Conservation (phyloP, 1,140 invertebrate species). For the Pararge aegeria region DNA sequence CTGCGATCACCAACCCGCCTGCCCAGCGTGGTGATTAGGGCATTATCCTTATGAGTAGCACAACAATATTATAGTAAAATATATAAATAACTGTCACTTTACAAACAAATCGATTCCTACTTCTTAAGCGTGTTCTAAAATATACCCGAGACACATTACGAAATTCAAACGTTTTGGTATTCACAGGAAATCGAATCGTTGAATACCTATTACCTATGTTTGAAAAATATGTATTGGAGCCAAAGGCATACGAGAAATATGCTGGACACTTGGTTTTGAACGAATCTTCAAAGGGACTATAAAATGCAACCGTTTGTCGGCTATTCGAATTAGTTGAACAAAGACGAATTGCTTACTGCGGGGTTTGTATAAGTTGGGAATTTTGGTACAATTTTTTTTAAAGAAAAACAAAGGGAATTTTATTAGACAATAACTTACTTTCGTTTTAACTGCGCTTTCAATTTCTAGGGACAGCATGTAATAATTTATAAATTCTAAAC, state of each 20-base stretch:
- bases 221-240: slow-evolving; percentile 10
- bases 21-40: too few relatives aligned
- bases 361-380: not conserved
- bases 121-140: not conserved
- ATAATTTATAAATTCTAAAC: slow-evolving; percentile 36
- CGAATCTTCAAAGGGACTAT: slow-evolving; percentile 9
- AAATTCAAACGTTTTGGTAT: slow-evolving; percentile 15
- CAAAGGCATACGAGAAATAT: slow-evolving; percentile 6
- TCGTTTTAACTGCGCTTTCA: slow-evolving; percentile 38
- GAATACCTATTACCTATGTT: slow-evolving; percentile 12
- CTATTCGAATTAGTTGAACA: slow-evolving; percentile 2
- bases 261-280: not conserved
- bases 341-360: not conserved
- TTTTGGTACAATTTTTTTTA: slow-evolving; percentile 9
- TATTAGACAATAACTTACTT: slow-evolving; percentile 33
- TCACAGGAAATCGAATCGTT: slow-evolving; percentile 21
- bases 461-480: slow-evolving; percentile 29
- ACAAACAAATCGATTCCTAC: not conserved
- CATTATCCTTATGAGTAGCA: too few relatives aligned
- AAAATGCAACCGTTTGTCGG: slow-evolving; percentile 17
- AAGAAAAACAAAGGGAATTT: slow-evolving; percentile 23
- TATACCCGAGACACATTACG: slow-evolving; percentile 8
- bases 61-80: too few relatives aligned
- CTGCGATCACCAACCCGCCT: too few relatives aligned
- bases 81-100: too few relatives aligned